Evolutionary conservation across 2,888 invertebrate species (phyloP).

Genomic region (Cephus runcator): DNA sequence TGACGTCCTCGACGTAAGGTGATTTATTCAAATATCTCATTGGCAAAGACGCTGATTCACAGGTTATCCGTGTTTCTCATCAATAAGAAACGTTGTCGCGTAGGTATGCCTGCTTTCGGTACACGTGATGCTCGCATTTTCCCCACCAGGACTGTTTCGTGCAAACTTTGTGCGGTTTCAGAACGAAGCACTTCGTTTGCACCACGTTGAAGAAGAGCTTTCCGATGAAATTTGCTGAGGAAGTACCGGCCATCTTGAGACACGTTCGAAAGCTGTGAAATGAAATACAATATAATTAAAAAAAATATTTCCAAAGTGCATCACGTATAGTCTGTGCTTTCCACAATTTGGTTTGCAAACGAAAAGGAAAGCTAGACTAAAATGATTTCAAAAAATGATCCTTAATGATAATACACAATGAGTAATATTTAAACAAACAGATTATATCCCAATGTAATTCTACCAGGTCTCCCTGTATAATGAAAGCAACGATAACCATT

Average conservation of each 20-base stretch:
- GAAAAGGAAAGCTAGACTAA: not conserved
- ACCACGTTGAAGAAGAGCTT: constrained; percentile 95
- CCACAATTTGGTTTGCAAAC: not conserved
- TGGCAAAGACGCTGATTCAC: not conserved
- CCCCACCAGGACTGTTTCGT: constrained; percentile 84
- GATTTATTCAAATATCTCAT: not conserved
- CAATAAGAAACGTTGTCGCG: constrained; percentile 79
- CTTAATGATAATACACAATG: not conserved
- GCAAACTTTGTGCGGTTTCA: constrained; percentile 84
- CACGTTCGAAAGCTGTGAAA: constrained; percentile 89
- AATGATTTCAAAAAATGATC: not conserved
- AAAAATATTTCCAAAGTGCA: not conserved
- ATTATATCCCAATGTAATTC: not conserved
- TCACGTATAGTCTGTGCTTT: not conserved
- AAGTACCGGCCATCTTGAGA: constrained; percentile 86
- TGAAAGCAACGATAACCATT: not conserved
- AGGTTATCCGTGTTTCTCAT: constrained; percentile 37
- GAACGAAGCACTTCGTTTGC: constrained; percentile 92
- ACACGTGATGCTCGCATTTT: constrained; percentile 76
- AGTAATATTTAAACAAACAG: not conserved
- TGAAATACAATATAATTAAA: constrained; percentile 14
- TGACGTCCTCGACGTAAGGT: not conserved
- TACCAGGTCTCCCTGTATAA: not conserved
- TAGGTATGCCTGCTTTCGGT: constrained; percentile 78
- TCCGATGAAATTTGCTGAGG: constrained; percentile 89